Percentiles rank a stretch among this genome's conserved stretches.
Conservation (phyloP, 2,888 invertebrate species). For the Scaeva pyrastri region DNA sequence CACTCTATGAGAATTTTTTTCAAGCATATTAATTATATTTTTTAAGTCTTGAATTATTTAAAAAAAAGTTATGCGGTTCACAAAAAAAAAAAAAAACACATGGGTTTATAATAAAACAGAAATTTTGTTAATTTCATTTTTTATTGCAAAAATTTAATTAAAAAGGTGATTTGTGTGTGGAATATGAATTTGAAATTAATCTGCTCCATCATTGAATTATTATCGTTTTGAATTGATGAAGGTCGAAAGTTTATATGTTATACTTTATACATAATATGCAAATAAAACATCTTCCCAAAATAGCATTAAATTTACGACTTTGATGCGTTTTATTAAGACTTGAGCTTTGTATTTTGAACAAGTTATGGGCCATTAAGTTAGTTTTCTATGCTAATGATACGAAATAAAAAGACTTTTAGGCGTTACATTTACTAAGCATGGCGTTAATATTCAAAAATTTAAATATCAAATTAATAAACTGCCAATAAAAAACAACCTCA, state of each 20-base stretch:
- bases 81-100: background rate
- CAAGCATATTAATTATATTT: conserved; percentile 4
- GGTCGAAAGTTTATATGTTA: background rate
- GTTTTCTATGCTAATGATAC: no score
- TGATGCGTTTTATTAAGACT: conserved; percentile 7
- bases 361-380: background rate
- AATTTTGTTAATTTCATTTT: conserved; percentile 1
- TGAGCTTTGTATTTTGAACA: background rate
- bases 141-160: conserved; percentile 15
- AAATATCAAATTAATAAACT: no score
- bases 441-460: no score
- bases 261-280: no score
- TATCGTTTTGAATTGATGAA: conserved; percentile 14
- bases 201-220: background rate
- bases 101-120: background rate
- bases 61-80: background rate
- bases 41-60: background rate
- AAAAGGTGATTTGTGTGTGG: conserved; percentile 29
- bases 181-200: conserved; percentile 38
- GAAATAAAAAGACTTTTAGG: no score
- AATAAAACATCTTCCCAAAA: conserved; percentile 11
- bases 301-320: background rate
- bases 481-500: no score
- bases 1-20: conserved; percentile 23
- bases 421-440: no score